Evolutionary conservation across 35 echinoderm and acorn worm species (phyloP), one percentile per base, ranked within the genome.

Genomic region (Apostichopus japonicus): DNA sequence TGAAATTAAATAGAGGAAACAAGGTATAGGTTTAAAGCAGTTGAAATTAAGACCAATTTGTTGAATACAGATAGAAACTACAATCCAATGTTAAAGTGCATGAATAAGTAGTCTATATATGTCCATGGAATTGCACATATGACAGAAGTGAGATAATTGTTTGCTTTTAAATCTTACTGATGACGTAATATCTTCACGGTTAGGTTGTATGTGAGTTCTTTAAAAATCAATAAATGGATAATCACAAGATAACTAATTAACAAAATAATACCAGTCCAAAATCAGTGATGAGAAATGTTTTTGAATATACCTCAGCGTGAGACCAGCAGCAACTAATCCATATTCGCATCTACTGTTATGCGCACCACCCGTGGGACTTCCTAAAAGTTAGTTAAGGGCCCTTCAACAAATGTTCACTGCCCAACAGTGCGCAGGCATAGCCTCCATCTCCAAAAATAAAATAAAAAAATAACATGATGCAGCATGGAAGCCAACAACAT

Each of bases 91-190:
- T 75, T 75, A 75, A 75, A 17, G 22, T 75, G 71, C 22, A 75
- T 75, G 22, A 22, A 75, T 75, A 75, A 17, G 15, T 75, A 75
- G 22, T 75, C 71, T 22, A 75, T 75, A 17, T 75, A 75, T 75
- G 71, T 75, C 71, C 71, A 75, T 75, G 15, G 71, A 5, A 75
- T 75, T 75, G 71, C 71, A 75, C 71, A 75, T 75, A 75, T 75
- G 71, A 75, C 71, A 75, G 71, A 75, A 75, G 71, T 75, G 22
- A 75, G 71, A 5, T 75, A 5, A 75, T 75, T 75, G 71, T 75
- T 75, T 75, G 71, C 71, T 75, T 75, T 75, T 75, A 75, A 75
- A 17, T 75, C 71, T 75, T 75, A 75, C 71, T 75, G 71, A 15
- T 75, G 71, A 75, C 22, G 71, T 75, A 75, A 75, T 75, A 75